Conservation (phyloP, 2,888 invertebrate species). For the Drosophila birchii region DNA sequence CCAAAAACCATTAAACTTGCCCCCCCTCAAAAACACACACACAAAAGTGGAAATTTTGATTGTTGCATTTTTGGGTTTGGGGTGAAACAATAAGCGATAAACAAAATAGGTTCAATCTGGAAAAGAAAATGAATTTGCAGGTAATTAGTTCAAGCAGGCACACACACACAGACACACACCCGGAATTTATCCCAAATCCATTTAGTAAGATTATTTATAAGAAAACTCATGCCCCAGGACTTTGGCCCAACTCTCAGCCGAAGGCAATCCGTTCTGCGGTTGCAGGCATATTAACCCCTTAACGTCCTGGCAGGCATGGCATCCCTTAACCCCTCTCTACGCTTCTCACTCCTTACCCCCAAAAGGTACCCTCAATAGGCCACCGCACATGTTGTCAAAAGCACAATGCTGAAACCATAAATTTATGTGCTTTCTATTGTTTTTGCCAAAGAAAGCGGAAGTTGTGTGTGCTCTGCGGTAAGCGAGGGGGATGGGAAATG, state of each 20-base stretch:
- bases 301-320: constrained; percentile 50
- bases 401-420: constrained; percentile 81
- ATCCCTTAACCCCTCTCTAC: constrained; percentile 13
- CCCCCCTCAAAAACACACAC: constrained; percentile 39
- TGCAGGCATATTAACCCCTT: constrained; percentile 80
- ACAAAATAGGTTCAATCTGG: constrained; percentile 55
- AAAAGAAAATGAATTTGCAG: constrained; percentile 68
- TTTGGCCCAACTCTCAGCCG: constrained; percentile 2
- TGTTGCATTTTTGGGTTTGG: constrained; percentile 62
- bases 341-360: not conserved
- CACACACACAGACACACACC: constrained; percentile 8
- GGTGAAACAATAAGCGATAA: constrained; percentile 41
- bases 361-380: constrained; percentile 35
- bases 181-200: constrained; percentile 74
- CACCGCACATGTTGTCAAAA: constrained; percentile 73
- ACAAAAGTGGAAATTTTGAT: constrained; percentile 66
- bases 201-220: constrained; percentile 79
- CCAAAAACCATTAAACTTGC: constrained; percentile 76
- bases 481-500: constrained; percentile 39
- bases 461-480: constrained; percentile 74
- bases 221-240: constrained; percentile 60
- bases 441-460: constrained; percentile 79
- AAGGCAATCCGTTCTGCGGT: constrained; percentile 70
- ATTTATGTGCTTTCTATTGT: constrained; percentile 81
- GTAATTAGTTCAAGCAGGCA: constrained; percentile 77